Percentiles rank a stretch among this genome's conserved stretches.
These are phyloP conservation scores for Petrocephalus zakoni DNA, from an alignment of 2,113 vertebrate genomes.

Conservation along the genomic window DNA sequence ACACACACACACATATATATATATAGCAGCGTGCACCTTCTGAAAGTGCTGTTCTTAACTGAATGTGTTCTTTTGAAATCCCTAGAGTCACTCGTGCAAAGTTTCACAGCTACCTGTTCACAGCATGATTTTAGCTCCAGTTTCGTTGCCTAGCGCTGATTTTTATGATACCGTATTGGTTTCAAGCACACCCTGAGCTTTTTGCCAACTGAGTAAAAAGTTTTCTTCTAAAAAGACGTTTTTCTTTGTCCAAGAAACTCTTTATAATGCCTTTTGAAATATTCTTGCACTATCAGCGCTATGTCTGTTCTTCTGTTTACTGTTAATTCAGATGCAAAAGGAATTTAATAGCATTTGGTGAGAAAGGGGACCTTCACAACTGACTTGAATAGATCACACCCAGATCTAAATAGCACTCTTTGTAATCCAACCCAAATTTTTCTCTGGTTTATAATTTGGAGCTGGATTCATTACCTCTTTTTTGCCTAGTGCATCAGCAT, in stretches of 20 bases:
- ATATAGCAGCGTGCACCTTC: constrained; percentile 17
- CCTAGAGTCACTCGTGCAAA: neutral
- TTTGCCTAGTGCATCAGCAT: constrained; percentile 16
- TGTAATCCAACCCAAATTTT: neutral
- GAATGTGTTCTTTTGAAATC: neutral
- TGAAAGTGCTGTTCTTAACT: neutral
- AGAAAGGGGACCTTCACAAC: neutral
- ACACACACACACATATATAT: too few species aligned
- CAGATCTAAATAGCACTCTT: neutral
- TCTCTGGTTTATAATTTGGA: constrained; percentile 5
- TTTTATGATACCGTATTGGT: constrained; percentile 10
- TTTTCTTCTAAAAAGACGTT: neutral
- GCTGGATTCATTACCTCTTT: constrained; percentile 4
- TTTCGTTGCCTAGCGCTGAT: neutral
- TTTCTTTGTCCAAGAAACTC: too few species aligned
- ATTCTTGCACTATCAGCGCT: neutral
- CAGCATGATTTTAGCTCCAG: neutral
- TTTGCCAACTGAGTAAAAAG: neutral
- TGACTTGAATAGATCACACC: neutral
- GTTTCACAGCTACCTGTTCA: neutral
- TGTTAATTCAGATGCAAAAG: neutral
- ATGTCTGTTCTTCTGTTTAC: neutral
- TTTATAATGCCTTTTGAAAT: neutral
- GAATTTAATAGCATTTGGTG: neutral
- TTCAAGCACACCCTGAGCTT: constrained; percentile 14